A percentile compares a stretch with the other conserved stretches of the same genome.
Conservation (phyloP, 2,797 vertebrate species). For the Tachyglossus aculeatus region DNA sequence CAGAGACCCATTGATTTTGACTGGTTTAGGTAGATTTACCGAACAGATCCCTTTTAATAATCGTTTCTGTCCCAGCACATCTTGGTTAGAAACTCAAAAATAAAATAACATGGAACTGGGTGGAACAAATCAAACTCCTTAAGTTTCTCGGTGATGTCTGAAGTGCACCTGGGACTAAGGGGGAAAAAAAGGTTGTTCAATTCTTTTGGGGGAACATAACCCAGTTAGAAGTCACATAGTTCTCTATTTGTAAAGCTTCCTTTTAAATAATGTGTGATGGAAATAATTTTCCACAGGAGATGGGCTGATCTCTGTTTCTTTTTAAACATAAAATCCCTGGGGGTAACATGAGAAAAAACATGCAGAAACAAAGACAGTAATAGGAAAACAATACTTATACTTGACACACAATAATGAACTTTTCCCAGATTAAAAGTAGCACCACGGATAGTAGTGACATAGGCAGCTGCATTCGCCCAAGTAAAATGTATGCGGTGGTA, state of each 20-base stretch:
- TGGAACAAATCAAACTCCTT: constrained; percentile 32
- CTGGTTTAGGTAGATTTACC: constrained; percentile 48
- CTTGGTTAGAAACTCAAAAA: constrained; percentile 25
- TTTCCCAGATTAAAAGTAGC: neutral
- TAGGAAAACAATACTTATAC: too few species aligned
- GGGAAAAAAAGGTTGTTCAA: too few species aligned
- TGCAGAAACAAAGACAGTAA: too few species aligned
- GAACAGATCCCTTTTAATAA: constrained; percentile 41
- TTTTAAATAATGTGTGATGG: neutral
- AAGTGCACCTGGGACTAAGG: neutral
- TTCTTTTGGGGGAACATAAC: neutral
- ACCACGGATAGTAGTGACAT: neutral
- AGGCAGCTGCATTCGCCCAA: too few species aligned
- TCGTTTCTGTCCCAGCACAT: constrained; percentile 30
- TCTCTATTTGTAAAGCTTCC: neutral
- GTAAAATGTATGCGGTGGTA: too few species aligned
- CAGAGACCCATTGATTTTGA: constrained; percentile 54
- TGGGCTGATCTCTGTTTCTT: neutral
- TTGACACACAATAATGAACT: neutral
- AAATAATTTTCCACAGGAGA: neutral
- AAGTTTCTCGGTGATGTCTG: constrained; percentile 27
- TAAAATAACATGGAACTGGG: constrained; percentile 15
- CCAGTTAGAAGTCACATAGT: neutral
- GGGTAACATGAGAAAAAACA: too few species aligned
- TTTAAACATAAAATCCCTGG: too few species aligned